Conservation (phyloP, 1,140 invertebrate species). For the Hylaeus anthracinus region DNA sequence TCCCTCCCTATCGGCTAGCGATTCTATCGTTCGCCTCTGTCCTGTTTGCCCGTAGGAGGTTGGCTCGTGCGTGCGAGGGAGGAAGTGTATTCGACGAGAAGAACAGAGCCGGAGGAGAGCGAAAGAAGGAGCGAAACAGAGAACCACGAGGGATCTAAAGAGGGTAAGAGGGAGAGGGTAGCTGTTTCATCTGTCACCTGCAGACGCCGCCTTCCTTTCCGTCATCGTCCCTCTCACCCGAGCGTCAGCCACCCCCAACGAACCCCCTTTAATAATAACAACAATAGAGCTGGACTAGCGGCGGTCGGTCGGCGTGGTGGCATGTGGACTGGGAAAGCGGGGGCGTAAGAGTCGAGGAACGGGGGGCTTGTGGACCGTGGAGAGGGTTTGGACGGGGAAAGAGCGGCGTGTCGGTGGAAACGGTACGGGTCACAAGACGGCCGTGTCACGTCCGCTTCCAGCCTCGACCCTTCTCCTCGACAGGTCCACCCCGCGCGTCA, state of each 20-base stretch:
- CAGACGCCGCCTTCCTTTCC: constrained; percentile 81
- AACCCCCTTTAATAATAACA: constrained; percentile 79
- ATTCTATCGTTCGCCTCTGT: too few species aligned
- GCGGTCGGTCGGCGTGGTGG: constrained; percentile 72
- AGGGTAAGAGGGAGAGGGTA: constrained; percentile 66
- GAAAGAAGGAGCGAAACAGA: constrained; percentile 39
- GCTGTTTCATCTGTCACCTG: constrained; percentile 80
- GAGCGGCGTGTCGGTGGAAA: constrained; percentile 49
- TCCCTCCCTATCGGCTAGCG: neutral
- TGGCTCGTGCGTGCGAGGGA: constrained; percentile 1
- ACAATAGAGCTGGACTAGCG: constrained; percentile 77
- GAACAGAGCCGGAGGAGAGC: constrained; percentile 20
- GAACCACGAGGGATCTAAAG: constrained; percentile 60
- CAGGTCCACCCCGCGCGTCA: constrained; percentile 72
- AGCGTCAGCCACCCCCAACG: constrained; percentile 58
- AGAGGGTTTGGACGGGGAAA: constrained; percentile 56
- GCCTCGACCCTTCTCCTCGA: constrained; percentile 72
- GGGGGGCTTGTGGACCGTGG: constrained; percentile 29
- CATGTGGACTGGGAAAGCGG: constrained; percentile 63
- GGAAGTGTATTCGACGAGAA: neutral
- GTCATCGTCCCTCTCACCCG: constrained; percentile 76
- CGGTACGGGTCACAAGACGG: constrained; percentile 77
- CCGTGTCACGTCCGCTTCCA: constrained; percentile 78
- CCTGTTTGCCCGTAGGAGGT: neutral
- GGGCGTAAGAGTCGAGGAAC: constrained; percentile 24